A percentile compares a stretch with the other conserved stretches of the same genome.
Evolutionary conservation across 2,888 invertebrate species (phyloP).

Genomic region (Marasmarcha lunaedactyla): DNA sequence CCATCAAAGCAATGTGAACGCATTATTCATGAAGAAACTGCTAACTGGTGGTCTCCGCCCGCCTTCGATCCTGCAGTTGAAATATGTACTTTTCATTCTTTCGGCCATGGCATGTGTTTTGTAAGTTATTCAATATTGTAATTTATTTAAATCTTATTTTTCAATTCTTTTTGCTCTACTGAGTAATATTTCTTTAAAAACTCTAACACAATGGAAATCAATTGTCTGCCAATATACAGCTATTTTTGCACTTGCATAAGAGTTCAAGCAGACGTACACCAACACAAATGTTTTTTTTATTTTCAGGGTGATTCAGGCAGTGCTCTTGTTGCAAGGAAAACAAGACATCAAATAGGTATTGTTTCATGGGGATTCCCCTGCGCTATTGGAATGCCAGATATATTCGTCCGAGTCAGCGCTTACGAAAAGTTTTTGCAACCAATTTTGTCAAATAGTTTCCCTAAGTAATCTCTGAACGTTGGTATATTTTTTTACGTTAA

Average conservation of each 20-base stretch:
- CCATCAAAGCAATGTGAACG: slow-evolving; percentile 15
- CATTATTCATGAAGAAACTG: no score
- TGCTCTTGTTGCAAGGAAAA: slow-evolving; percentile 12
- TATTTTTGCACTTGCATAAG: no score
- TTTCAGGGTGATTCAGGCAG: slow-evolving; percentile 19
- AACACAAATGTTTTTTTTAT: background rate
- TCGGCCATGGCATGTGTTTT: slow-evolving; percentile 21
- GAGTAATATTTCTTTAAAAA: no score
- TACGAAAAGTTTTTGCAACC: slow-evolving; percentile 10
- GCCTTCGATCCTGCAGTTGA: slow-evolving; percentile 16
- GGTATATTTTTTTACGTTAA: no score
- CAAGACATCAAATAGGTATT: slow-evolving; percentile 17
- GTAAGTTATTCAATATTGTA: no score
- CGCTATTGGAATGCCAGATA: slow-evolving; percentile 21
- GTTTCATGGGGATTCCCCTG: slow-evolving; percentile 29
- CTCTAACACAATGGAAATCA: no score
- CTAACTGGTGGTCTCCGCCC: slow-evolving; percentile 4
- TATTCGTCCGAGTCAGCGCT: slow-evolving; percentile 20
- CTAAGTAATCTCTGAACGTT: no score
- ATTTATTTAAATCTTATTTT: no score
- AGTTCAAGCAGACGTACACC: no score
- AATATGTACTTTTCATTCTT: slow-evolving; percentile 22
- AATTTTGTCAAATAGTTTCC: no score
- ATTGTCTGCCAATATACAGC: no score
- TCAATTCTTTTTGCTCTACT: no score